A percentile compares a stretch with the other conserved stretches of the same genome.
Evolutionary conservation across 2,888 invertebrate genomes (phyloP).

Genomic region (Punctoribates punctum): DNA sequence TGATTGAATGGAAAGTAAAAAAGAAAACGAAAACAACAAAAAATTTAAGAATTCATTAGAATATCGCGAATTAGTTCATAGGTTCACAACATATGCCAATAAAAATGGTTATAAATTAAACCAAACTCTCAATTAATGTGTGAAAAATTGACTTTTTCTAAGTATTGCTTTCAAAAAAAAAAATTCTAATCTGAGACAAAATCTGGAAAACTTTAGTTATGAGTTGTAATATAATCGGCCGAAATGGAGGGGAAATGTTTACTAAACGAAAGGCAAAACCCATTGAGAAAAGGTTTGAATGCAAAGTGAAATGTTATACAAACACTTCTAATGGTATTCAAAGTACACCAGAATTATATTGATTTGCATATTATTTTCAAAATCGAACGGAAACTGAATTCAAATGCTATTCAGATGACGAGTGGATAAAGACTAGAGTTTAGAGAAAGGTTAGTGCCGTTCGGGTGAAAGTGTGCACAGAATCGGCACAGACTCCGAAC

Average conservation of each 20-base stretch:
- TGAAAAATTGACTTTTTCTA: too few relatives aligned
- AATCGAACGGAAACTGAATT: constrained; percentile 4
- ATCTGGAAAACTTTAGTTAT: too few relatives aligned
- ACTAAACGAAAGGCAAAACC: neutral
- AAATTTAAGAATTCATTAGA: too few relatives aligned
- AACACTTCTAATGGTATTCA: neutral
- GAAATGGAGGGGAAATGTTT: neutral
- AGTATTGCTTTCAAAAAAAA: too few relatives aligned
- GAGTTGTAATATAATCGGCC: neutral
- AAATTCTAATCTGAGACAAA: too few relatives aligned
- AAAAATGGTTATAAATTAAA: too few relatives aligned
- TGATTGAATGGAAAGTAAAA: too few relatives aligned
- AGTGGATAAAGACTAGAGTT: neutral
- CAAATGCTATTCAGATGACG: neutral
- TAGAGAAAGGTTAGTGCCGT: neutral
- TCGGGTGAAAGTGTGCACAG: constrained; percentile 4
- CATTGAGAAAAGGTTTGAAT: neutral
- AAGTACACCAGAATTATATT: neutral
- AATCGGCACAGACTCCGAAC: neutral
- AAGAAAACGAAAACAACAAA: too few relatives aligned
- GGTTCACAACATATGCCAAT: neutral
- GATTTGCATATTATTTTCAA: constrained; percentile 8
- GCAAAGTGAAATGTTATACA: neutral
- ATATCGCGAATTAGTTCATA: neutral
- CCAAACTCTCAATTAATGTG: too few relatives aligned